These are phyloP conservation scores for Magallana nippona DNA, from an alignment of 2,888 invertebrate genomes.

Conservation along the genomic window DNA sequence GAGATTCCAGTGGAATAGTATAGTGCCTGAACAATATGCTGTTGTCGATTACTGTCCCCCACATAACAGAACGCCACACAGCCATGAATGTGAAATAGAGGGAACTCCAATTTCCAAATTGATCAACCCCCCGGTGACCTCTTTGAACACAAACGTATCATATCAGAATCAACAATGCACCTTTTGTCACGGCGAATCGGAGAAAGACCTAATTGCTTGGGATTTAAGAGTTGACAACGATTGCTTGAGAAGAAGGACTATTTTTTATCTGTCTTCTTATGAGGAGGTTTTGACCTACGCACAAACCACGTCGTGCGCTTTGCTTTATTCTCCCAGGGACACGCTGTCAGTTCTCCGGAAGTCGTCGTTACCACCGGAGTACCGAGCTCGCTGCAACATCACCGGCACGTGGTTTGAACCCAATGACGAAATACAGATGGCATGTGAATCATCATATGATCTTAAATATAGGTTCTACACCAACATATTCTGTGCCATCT, in stretches of 20 bases:
- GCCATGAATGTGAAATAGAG: background rate
- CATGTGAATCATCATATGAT: background rate
- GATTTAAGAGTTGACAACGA: background rate
- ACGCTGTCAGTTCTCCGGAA: background rate
- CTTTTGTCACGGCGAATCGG: background rate
- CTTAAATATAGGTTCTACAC: background rate
- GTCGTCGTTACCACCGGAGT: background rate
- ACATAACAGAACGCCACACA: background rate
- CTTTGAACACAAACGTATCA: background rate
- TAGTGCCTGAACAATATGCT: background rate
- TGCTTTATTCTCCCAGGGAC: background rate
- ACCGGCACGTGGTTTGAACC: background rate
- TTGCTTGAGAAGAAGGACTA: background rate
- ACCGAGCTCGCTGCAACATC: background rate
- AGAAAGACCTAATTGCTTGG: background rate
- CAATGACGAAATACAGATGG: background rate
- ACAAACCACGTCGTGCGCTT: background rate
- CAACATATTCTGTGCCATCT: slow-evolving; percentile 19
- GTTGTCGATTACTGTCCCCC: background rate
- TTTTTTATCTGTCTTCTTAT: slow-evolving; percentile 11
- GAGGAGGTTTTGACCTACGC: background rate
- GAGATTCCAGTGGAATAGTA: background rate
- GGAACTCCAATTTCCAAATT: background rate
- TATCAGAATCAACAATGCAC: background rate
- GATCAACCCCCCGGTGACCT: background rate